A percentile compares a stretch with the other conserved stretches of the same genome.
These are phyloP conservation scores for Eurystomus glaucurus DNA, from an alignment of 2,797 vertebrate genomes.

Conservation along the genomic window DNA sequence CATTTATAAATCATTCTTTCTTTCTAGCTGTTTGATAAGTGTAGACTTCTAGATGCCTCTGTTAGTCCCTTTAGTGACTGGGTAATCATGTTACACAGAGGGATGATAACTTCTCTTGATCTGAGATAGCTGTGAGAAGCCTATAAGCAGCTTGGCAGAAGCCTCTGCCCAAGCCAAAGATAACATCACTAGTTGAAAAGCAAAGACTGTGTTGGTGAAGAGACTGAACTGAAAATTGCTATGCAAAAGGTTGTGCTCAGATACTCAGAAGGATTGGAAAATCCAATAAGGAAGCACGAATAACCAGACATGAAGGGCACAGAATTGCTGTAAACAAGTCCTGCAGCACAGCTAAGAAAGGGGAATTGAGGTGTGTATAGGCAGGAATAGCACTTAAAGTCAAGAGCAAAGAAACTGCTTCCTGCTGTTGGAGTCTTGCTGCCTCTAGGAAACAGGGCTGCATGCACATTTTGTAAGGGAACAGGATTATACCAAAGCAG, in stretches of 20 bases:
- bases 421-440: not conserved
- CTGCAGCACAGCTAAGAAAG: not conserved
- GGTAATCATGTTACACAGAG: not conserved
- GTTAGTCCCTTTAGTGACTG: not conserved
- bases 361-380: not conserved
- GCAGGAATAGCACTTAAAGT: not conserved
- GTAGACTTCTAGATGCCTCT: not conserved
- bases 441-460: not conserved
- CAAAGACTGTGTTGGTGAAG: not conserved
- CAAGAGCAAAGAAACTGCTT: not conserved
- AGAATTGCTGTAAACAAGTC: not conserved
- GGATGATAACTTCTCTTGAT: not conserved
- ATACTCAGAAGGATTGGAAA: not conserved
- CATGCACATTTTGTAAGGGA: not conserved
- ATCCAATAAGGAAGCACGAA: not conserved
- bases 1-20: not conserved
- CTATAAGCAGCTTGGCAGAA: not conserved
- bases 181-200: not conserved
- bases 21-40: not conserved
- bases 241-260: not conserved
- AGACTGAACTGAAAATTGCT: not conserved
- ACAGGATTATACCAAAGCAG: not conserved
- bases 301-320: not conserved
- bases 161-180: not conserved
- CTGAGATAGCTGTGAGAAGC: not conserved